Conservation (phyloP, 2,797 vertebrate species). For the Danionella dracula region DNA sequence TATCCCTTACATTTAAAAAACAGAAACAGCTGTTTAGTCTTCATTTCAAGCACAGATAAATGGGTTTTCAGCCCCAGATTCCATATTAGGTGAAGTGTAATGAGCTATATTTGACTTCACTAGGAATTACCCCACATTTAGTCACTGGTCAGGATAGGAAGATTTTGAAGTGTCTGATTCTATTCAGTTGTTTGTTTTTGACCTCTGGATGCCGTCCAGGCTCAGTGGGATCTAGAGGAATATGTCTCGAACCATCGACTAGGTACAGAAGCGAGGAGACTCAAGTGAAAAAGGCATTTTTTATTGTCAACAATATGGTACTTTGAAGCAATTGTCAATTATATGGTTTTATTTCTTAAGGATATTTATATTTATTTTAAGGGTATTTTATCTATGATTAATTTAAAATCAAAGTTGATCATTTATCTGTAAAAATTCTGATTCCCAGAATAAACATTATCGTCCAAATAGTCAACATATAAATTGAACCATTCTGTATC, state of each 20-base stretch:
- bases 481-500: no score
- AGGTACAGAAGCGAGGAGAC: background rate
- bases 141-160: background rate
- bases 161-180: background rate
- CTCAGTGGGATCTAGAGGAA: constrained; percentile 6
- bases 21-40: constrained; percentile 39
- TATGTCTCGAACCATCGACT: background rate
- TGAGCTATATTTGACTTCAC: background rate
- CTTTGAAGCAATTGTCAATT: no score
- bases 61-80: background rate
- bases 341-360: no score
- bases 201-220: background rate
- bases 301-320: no score
- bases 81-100: background rate
- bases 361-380: no score
- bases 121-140: background rate
- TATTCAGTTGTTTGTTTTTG: background rate
- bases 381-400: no score
- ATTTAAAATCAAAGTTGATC: no score
- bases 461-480: no score
- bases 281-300: background rate
- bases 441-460: no score
- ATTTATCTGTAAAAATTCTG: no score
- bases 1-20: constrained; percentile 17
- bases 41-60: constrained; percentile 6